A percentile compares a stretch with the other conserved stretches of the same genome.
These are phyloP conservation scores for Stomatorhinus walkeri DNA, from an alignment of 2,797 vertebrate species.

Conservation along the genomic window DNA sequence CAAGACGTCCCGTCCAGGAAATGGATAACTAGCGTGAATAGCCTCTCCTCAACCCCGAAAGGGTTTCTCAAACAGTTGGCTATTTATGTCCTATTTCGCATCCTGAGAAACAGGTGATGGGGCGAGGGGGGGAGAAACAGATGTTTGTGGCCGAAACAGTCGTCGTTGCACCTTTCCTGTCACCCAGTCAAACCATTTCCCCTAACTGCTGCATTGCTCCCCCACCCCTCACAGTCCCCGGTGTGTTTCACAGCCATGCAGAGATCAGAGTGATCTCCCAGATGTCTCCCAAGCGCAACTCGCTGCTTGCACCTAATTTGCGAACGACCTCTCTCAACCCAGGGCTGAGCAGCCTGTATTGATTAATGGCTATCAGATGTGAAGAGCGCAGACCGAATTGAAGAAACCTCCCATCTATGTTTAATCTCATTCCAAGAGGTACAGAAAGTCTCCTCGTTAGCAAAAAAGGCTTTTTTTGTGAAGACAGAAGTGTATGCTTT, in stretches of 20 bases:
- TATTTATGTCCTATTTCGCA: neutral
- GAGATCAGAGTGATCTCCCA: neutral
- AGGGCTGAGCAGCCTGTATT: neutral
- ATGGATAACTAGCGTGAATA: slow-evolving; percentile 53
- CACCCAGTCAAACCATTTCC: slow-evolving; percentile 42
- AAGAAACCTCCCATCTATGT: neutral
- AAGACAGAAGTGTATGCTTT: neutral
- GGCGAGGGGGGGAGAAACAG: slow-evolving; percentile 32
- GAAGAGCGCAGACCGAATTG: neutral
- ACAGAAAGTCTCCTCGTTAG: neutral
- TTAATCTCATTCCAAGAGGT: neutral
- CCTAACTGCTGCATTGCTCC: slow-evolving; percentile 38
- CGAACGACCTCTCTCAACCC: neutral
- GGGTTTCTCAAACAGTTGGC: neutral
- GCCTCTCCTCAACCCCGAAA: neutral
- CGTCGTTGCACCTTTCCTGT: slow-evolving; percentile 41
- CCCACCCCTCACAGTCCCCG: neutral
- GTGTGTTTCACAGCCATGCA: neutral
- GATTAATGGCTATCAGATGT: neutral
- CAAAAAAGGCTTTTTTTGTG: neutral
- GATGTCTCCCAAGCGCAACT: neutral
- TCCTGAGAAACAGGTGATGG: slow-evolving; percentile 56
- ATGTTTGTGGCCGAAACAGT: slow-evolving; percentile 63
- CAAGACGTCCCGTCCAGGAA: slow-evolving; percentile 38
- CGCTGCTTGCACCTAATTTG: neutral